Base-by-base conservation (phyloP, 2,888 invertebrate species). In the Drosophila falleni region DNA sequence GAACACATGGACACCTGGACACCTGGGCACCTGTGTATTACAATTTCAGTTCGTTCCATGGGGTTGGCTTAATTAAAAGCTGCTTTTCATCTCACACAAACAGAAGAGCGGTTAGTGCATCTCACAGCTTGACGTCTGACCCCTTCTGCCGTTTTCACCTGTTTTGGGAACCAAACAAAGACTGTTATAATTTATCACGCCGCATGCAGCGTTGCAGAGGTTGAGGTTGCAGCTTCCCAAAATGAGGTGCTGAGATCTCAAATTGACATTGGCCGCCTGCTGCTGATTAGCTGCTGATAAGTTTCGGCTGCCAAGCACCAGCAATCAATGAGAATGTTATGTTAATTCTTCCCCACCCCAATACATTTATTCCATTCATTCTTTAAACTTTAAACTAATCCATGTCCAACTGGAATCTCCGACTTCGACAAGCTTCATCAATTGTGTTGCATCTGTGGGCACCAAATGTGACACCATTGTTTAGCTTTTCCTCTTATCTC, bases 211-310 rank as follows among this genome's bases (percentile, higher is more conserved):
- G 64, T 46, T 49, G 81, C 37, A 62, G 64, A 46, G 54, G 54
- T 46, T 69, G 64, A 46, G 54, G 54, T 46, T 69, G 68, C 33
- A 75, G 79, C 79, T 83, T 59, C 65, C 87, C 71, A 33, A 78
- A 71, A 87, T 76, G 75, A 84, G 87, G 87, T 87, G 87, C 87
- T 87, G 87, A 89, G 87, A 79, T 85, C 73, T 69, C 63, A 84
- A 87, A 87, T 84, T 78, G 84, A 74, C 75, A 73, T 47, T 68
- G 78, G 72, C 80, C 75, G 61, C 78, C 81, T 74, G 84, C 79
- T 77, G 79, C 87, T 88, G 86, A 86, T 86, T 86, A 86, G 88
- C 88, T 74, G 88, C 86, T 88, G 89, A 86, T 83, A 80, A 75
- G 76, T 80, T 76, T 58, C 37, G 65, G 82, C 87, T 69, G 69